Conservation (phyloP, 1,140 invertebrate genomes). For the Acromyrmex heyeri region DNA sequence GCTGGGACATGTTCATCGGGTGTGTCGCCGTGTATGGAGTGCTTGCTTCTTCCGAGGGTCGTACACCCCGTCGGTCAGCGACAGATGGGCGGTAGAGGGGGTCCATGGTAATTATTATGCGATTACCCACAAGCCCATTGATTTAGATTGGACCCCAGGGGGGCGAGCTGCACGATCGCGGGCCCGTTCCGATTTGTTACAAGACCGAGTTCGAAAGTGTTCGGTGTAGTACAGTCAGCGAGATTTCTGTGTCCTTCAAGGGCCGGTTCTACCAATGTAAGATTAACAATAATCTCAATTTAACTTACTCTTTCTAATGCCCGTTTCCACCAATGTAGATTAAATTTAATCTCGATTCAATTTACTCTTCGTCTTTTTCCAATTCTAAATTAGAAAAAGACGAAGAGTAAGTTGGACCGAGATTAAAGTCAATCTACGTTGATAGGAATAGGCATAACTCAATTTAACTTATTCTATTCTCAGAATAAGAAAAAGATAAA, state of each 20-base stretch:
- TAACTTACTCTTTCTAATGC: too few species aligned
- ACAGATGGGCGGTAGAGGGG: conserved; percentile 85
- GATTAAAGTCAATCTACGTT: too few species aligned
- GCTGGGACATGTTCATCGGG: conserved; percentile 81
- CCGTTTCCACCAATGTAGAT: too few species aligned
- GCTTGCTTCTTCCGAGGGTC: conserved; percentile 75
- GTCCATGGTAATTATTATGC: conserved; percentile 86
- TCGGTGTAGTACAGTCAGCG: not conserved
- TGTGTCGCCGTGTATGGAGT: conserved; percentile 74
- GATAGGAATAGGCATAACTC: too few species aligned
- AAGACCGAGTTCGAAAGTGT: conserved; percentile 49
- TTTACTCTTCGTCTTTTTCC: too few species aligned
- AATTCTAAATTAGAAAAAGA: too few species aligned
- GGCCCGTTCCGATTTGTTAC: conserved; percentile 71
- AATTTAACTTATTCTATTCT: too few species aligned
- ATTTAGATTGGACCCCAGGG: conserved; percentile 85
- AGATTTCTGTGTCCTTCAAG: not conserved
- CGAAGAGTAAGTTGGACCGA: too few species aligned
- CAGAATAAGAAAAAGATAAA: too few species aligned
- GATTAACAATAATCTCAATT: too few species aligned
- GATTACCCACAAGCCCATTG: conserved; percentile 87
- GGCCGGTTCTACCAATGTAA: too few species aligned
- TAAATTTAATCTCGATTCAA: too few species aligned
- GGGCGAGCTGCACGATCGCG: conserved; percentile 64
- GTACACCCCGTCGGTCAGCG: conserved; percentile 79